These are phyloP conservation scores for Lamprotornis superbus DNA, from an alignment of 2,113 vertebrate species.

Conservation along the genomic window DNA sequence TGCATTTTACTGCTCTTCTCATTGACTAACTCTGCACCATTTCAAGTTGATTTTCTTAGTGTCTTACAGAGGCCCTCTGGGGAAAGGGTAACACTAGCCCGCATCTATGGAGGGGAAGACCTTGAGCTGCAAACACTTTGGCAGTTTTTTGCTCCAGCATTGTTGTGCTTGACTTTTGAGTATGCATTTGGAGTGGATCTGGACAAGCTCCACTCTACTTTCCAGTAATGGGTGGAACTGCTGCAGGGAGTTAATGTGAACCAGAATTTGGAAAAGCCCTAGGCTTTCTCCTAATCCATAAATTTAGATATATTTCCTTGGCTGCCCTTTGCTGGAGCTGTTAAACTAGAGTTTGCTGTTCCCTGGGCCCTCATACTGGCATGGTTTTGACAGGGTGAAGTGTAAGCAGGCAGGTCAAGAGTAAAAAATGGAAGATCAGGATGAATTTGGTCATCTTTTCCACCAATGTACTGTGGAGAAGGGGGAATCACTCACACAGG, in stretches of 20 bases:
- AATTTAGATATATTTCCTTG: constrained; percentile 31
- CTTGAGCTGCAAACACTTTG: not conserved
- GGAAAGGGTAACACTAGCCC: not conserved
- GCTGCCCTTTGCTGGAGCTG: not conserved
- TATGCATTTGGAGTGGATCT: not conserved
- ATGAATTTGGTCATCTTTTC: not conserved
- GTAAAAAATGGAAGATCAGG: not conserved
- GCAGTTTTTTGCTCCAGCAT: constrained; percentile 5
- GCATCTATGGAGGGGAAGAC: not conserved
- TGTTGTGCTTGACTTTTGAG: not conserved
- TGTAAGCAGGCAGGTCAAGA: not conserved
- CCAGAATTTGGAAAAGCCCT: constrained; percentile 27
- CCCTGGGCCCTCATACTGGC: not conserved
- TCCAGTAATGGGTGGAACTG: constrained; percentile 38
- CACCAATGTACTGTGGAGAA: not conserved
- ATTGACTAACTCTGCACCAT: not conserved
- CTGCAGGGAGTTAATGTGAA: constrained; percentile 33
- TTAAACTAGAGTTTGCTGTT: constrained; percentile 7
- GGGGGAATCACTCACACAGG: not conserved
- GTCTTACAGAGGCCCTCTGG: not conserved
- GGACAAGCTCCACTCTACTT: constrained; percentile 8
- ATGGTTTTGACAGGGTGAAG: not conserved
- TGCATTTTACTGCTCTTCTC: not conserved
- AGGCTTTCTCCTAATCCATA: constrained; percentile 7
- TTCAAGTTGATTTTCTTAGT: not conserved